These are phyloP conservation scores for Lerista edwardsae DNA, from an alignment of 2,797 vertebrate genomes.

Conservation along the genomic window DNA sequence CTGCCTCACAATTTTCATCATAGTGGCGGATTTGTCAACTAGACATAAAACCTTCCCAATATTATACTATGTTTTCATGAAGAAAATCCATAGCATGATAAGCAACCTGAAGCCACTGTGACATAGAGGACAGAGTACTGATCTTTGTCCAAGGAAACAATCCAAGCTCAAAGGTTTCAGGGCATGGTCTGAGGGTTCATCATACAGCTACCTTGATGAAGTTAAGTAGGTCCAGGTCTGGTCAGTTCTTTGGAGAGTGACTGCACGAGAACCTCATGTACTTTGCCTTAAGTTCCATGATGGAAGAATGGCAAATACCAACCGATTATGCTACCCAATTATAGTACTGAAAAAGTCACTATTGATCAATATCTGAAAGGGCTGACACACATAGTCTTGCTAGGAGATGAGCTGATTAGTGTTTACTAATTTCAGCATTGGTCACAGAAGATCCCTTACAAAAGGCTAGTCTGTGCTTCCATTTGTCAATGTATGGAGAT, in stretches of 20 bases:
- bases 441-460: neutral
- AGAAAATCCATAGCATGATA: neutral
- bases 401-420: neutral
- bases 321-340: neutral
- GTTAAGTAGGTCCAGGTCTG: too few relatives aligned
- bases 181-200: too few relatives aligned
- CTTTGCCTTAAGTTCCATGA: too few relatives aligned
- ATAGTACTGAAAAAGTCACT: neutral
- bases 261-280: too few relatives aligned
- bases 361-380: neutral
- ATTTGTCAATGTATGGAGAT: neutral
- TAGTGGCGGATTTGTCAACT: too few relatives aligned
- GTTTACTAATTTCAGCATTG: neutral
- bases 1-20: neutral
- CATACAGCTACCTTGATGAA: too few relatives aligned
- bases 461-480: neutral
- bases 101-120: neutral
- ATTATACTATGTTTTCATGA: neutral
- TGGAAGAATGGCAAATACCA: neutral
- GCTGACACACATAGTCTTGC: neutral
- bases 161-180: too few relatives aligned
- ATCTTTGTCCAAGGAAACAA: neutral
- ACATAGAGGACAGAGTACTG: neutral
- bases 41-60: neutral
- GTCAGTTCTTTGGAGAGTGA: too few relatives aligned